Base-by-base conservation (phyloP, 2,797 vertebrate species). In the Tarsius wallacei region DNA sequence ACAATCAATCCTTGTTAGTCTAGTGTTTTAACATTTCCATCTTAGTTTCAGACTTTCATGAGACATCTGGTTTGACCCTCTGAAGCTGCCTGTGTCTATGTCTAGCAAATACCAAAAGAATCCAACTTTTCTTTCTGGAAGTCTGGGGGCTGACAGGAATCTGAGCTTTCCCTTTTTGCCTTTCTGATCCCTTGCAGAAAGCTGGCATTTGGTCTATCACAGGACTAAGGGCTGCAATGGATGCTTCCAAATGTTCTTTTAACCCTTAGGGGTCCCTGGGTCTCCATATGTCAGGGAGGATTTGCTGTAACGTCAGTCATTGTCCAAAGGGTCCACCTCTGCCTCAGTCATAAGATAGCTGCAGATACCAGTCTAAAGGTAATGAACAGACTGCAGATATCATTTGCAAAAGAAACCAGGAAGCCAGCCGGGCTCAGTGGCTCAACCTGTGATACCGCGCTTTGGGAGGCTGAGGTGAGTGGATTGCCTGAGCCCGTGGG, bases 221-320 rank as follows among this genome's bases (percentile, higher is more conserved):
- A 66, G 87, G 28, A 71, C 33, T 8, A 42, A 84, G 19, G 53
- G 64, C 31, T n/a, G 59, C 24, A 51, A 26, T 2, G 0, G 24
- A 63, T 1, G 11, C 49, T 31, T 86, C 51, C 2, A 21, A 26
- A 55, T 7, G 5, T 22, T 42, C 31, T 82, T 42, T 61, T 53
- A 24, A 59, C 36, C 42, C 66, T 81, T 0, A 1, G 2, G 3
- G 36, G 19, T 28, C 1, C 28, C 49, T 15, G 0, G 1, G 1
- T 24, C 9, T 68, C 47, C 1, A 19, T 4, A 4, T 0, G 7
- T 36, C 16, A 73, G 24, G 10, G 13, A 57, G 66, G 51, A 66
- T 68, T 53, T 21, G 55, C 57, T 86, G 55, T n/a, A 13, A 28
- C 64, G 71, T 13, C 19, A 5, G 16, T 36, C 94, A 92, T 87